Conservation (phyloP, 1,140 invertebrate species). For the Nomia melanderi region DNA sequence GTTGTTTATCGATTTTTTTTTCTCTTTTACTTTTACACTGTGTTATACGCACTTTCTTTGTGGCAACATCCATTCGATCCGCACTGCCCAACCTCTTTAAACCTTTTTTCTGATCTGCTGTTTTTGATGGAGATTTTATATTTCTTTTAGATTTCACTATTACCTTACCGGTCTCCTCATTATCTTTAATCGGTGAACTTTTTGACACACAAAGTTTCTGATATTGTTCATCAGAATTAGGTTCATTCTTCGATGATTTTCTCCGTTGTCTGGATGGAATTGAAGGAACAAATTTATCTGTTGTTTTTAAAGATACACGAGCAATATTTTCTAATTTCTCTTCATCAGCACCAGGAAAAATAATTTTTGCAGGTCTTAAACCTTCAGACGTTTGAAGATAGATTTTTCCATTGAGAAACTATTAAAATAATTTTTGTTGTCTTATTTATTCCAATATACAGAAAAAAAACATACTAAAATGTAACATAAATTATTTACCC, state of each 20-base stretch:
- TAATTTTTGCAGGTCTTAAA: slow-evolving; percentile 85
- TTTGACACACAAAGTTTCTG: slow-evolving; percentile 67
- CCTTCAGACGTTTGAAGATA: slow-evolving; percentile 87
- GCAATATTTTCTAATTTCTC: slow-evolving; percentile 78
- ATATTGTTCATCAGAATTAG: slow-evolving; percentile 62
- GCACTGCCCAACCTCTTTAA: slow-evolving; percentile 54
- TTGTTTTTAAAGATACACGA: slow-evolving; percentile 75
- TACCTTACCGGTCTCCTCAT: slow-evolving; percentile 69
- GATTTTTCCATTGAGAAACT: slow-evolving; percentile 89
- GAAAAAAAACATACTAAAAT: slow-evolving; percentile 12
- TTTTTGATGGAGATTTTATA: slow-evolving; percentile 72
- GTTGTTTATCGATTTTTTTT: slow-evolving; percentile 69
- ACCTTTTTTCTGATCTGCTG: slow-evolving; percentile 60
- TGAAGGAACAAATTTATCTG: slow-evolving; percentile 69
- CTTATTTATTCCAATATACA: not conserved
- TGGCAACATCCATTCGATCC: slow-evolving; percentile 17
- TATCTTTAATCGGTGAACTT: slow-evolving; percentile 73
- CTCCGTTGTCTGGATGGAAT: slow-evolving; percentile 67
- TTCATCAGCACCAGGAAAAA: slow-evolving; percentile 79
- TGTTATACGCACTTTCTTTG: slow-evolving; percentile 54
- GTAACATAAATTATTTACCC: slow-evolving; percentile 71
- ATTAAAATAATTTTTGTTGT: slow-evolving; percentile 57
- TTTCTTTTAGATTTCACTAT: slow-evolving; percentile 64
- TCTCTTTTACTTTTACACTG: slow-evolving; percentile 71
- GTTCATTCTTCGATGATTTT: slow-evolving; percentile 76